Conservation (phyloP, 2,113 vertebrate genomes). For the Loxodonta africana region DNA sequence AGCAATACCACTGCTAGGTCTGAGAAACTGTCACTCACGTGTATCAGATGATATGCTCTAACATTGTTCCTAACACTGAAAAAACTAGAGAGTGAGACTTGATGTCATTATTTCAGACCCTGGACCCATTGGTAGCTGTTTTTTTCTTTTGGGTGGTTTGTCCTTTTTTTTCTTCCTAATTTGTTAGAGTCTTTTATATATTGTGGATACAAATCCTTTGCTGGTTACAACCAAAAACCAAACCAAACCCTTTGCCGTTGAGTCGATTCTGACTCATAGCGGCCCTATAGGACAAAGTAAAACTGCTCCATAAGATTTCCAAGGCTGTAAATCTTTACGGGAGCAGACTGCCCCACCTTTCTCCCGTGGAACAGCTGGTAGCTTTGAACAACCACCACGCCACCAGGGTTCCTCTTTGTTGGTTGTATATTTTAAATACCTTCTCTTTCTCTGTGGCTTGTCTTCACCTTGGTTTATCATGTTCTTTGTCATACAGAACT, state of each 20-base stretch:
- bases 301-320: too few relatives aligned
- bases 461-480: background rate
- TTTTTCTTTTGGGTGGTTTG: background rate
- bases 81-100: background rate
- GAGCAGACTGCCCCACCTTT: too few relatives aligned
- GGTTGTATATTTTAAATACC: background rate
- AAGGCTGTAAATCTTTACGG: too few relatives aligned
- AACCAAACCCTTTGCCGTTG: background rate
- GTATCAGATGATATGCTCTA: background rate
- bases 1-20: background rate
- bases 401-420: too few relatives aligned
- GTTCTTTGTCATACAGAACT: background rate
- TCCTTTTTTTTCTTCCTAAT: background rate
- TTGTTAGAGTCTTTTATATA: background rate
- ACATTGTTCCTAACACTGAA: conserved; percentile 7
- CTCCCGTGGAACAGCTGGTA: too few relatives aligned
- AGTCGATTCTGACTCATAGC: too few relatives aligned
- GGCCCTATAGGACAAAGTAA: too few relatives aligned
- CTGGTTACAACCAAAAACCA: background rate
- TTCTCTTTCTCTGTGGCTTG: background rate
- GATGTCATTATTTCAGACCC: background rate
- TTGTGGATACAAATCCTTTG: conserved; percentile 1
- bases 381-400: too few relatives aligned
- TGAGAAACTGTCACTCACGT: background rate
- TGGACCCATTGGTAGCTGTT: background rate